Base-by-base conservation (phyloP, 2,797 vertebrate species). In the Lophotriccus pileatus region DNA sequence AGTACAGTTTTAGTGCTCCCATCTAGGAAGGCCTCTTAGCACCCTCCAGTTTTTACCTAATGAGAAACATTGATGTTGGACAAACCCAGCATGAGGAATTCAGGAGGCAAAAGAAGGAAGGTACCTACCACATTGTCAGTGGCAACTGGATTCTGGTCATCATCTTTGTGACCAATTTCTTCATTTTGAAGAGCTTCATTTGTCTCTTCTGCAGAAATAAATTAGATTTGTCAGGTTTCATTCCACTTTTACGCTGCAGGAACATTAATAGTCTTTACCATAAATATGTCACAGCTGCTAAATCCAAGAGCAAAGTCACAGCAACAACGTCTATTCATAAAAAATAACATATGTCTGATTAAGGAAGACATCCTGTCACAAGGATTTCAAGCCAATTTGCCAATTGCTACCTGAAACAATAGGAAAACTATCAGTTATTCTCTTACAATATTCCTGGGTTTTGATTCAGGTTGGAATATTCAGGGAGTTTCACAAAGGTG, bases 61-160 rank as follows among this genome's bases (percentile, higher is more conserved):
- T 36, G 44, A 58, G 60, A 86, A 52, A 14, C 10, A 32, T 27
- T 27, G 12, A 7, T 20, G 52, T 15, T 50, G 52, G 50, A 36
- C 44, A 82, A n/a, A 14, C 5, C 58, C 52, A n/a, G 7, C 6
- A 27, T 4, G 12, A 50, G 69, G 37, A 22, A 27, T 34, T 34
- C 30, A 47, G 22, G 17, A 64, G 58, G 55, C 20, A 1, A 67
- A 80, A 25, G 24, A 53, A 80, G 28, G 24, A 53, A 87, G 95
- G 79, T 67, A 97, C 98, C 25, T 98, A 99, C 99, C 99, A 99
- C 98, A 97, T 98, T 99, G 93, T 99, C 98, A 89, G 98, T 47
- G 67, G 98, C 93, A 49, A 97, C 94, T 87, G 96, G 93, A 87
- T 97, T 97, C 80, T 94, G 90, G 94, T 98, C 94, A 69, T 99